Percentiles rank a stretch among this genome's conserved stretches.
phyloP scores from a whole-genome alignment of 2,888 invertebrate species.

The Orthonychiurus folsomi region DNA sequence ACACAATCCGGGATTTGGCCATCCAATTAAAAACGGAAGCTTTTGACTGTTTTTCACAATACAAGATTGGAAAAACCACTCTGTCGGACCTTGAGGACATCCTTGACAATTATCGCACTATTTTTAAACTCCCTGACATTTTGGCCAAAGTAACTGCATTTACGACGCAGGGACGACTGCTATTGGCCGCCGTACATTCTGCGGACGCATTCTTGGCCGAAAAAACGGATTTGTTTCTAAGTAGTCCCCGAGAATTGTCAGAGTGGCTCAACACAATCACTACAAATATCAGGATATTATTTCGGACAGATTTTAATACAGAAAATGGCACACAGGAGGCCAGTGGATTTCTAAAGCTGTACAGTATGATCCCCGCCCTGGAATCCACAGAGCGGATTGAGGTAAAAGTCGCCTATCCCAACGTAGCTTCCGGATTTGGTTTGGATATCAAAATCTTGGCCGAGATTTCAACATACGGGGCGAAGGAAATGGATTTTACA shows the following conservation, averaged over 20 bases:
- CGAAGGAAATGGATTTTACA: neutral
- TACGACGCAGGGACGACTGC: neutral
- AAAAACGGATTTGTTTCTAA: neutral
- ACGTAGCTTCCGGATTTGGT: neutral
- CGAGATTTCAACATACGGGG: neutral
- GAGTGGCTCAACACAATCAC: neutral
- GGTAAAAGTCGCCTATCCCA: neutral
- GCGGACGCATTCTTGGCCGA: neutral
- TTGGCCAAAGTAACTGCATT: neutral
- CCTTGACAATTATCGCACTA: neutral
- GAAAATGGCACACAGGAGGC: neutral
- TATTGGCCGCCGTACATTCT: neutral
- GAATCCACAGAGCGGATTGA: neutral
- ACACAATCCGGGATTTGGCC: neutral
- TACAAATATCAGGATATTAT: neutral
- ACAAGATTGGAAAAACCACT: neutral
- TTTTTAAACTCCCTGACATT: neutral
- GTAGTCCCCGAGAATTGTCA: neutral
- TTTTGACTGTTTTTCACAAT: neutral
- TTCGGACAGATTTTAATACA: neutral
- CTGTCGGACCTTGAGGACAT: neutral
- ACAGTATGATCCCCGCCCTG: neutral
- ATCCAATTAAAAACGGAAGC: neutral
- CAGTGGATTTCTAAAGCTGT: neutral
- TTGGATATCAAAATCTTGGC: neutral